These are phyloP conservation scores for Dorcus hopei DNA, from an alignment of 2,888 invertebrate genomes.

Conservation along the genomic window DNA sequence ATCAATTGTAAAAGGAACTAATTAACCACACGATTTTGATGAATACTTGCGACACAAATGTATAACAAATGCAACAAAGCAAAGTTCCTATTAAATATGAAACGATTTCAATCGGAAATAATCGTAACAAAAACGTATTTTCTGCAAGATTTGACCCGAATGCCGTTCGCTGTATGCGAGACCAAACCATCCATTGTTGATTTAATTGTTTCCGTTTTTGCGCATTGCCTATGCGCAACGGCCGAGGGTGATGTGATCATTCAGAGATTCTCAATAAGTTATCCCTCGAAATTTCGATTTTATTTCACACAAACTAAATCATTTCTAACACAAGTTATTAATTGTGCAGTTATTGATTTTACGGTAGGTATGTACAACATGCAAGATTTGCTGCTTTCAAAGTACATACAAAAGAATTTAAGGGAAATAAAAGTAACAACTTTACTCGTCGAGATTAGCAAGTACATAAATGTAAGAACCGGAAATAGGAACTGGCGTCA, in stretches of 20 bases:
- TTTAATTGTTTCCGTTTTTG: slow-evolving; percentile 54
- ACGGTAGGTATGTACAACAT: too few species aligned
- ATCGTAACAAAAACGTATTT: slow-evolving; percentile 48
- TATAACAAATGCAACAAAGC: slow-evolving; percentile 3
- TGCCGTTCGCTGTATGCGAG: slow-evolving; percentile 45
- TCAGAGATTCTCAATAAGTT: slow-evolving; percentile 38
- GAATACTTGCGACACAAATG: background rate
- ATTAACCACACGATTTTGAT: background rate
- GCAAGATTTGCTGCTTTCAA: too few species aligned
- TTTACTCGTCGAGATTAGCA: background rate
- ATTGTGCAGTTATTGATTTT: too few species aligned
- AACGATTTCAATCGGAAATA: slow-evolving; percentile 47
- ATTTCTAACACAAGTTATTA: too few species aligned
- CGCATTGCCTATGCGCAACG: slow-evolving; percentile 42
- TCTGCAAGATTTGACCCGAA: slow-evolving; percentile 51
- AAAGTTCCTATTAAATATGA: slow-evolving; percentile 39
- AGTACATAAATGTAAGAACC: slow-evolving; percentile 16
- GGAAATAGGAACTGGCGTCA: slow-evolving; percentile 33
- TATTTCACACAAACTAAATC: background rate
- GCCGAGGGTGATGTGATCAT: slow-evolving; percentile 39
- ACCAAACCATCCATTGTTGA: slow-evolving; percentile 53
- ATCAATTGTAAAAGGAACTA: background rate
- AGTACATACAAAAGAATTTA: background rate
- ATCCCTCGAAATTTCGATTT: background rate
- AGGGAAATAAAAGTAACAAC: background rate